Evolutionary conservation across 2,888 invertebrate genomes (phyloP), one percentile per base, ranked within the genome.

Genomic region (Drosophila formosana): DNA sequence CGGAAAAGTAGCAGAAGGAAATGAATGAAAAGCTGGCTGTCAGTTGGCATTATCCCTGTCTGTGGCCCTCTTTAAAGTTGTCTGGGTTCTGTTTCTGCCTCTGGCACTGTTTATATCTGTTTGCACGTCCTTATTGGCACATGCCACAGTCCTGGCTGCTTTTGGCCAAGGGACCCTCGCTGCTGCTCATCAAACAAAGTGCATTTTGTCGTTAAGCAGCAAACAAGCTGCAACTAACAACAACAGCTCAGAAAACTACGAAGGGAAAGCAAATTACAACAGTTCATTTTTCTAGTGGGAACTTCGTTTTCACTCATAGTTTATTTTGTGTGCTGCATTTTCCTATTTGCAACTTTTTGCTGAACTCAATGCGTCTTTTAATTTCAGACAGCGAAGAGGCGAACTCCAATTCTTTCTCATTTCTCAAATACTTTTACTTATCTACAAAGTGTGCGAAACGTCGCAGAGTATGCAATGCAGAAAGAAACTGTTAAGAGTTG

Each of bases 161-260:
- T 65, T 23, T 58, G 51, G 41, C 56, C 45, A 52, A 39, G 47
- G 13, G 32, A 39, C 47, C 23, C 43, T 49, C 49, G n/a, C 23
- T 34, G 60, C 26, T 57, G 72, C 63, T 82, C 82, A 80, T 82
- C 76, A 65, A 66, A 70, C 68, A 75, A 75, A 80, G 72, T 82
- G 86, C 80, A 79, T 75, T 82, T 75, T 67, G 63, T 60, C 60
- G 66, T 75, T 67, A 34, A 58, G 67, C 73, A 58, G 28, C 43
- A 58, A 37, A 52, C 52, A 60, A 60, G 43, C 30, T 30, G 4
- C 52, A 45, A 43, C 30, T n/a, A 49, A 23, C 52, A 23, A n/a
- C 41, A 76, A 37, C 23, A 52, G 62, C 8, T 37, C 30, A 7
- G 7, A 64, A 2, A 41, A 41, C 9, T 25, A 9, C 11, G 18